Evolutionary conservation across 2,888 invertebrate genomes (phyloP).

Genomic region (Drosophila mettleri): DNA sequence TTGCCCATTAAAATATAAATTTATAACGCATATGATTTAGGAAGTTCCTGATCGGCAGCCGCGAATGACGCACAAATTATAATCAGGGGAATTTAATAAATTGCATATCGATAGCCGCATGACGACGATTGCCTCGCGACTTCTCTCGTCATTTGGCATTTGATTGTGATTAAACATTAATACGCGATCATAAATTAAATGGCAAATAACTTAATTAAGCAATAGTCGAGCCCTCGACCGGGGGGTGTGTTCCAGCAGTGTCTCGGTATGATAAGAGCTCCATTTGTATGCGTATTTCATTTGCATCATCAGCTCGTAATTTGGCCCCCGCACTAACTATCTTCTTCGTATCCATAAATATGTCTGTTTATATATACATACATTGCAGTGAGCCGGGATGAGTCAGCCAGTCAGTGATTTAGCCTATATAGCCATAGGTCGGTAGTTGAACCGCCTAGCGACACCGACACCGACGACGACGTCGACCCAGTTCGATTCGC

Average conservation of each 20-base stretch:
- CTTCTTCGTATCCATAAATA: too few relatives aligned
- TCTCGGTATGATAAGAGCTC: slow-evolving; percentile 31
- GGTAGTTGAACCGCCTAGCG: slow-evolving; percentile 55
- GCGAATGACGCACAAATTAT: slow-evolving; percentile 21
- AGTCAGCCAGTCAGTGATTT: slow-evolving; percentile 36
- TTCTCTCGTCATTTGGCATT: slow-evolving; percentile 19
- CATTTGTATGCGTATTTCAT: not conserved
- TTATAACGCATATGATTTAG: not conserved
- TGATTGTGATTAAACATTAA: slow-evolving; percentile 40
- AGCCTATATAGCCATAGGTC: slow-evolving; percentile 6
- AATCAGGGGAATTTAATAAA: slow-evolving; percentile 13
- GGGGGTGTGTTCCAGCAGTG: slow-evolving; percentile 5
- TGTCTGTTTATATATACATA: not conserved
- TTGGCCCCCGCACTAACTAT: too few relatives aligned
- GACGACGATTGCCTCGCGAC: not conserved
- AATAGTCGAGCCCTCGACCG: slow-evolving; percentile 31
- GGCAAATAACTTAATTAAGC: slow-evolving; percentile 67
- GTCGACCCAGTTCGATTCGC: slow-evolving; percentile 34
- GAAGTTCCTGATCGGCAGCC: not conserved
- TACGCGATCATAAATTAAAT: slow-evolving; percentile 55
- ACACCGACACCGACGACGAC: slow-evolving; percentile 10
- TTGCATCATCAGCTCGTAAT: not conserved
- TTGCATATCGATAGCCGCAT: slow-evolving; percentile 12
- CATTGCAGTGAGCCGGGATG: slow-evolving; percentile 13
- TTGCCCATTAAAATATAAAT: not conserved